A percentile compares a stretch with the other conserved stretches of the same genome.
These are phyloP conservation scores for Andrena minutula DNA, from an alignment of 2,888 invertebrate genomes.

Conservation along the genomic window DNA sequence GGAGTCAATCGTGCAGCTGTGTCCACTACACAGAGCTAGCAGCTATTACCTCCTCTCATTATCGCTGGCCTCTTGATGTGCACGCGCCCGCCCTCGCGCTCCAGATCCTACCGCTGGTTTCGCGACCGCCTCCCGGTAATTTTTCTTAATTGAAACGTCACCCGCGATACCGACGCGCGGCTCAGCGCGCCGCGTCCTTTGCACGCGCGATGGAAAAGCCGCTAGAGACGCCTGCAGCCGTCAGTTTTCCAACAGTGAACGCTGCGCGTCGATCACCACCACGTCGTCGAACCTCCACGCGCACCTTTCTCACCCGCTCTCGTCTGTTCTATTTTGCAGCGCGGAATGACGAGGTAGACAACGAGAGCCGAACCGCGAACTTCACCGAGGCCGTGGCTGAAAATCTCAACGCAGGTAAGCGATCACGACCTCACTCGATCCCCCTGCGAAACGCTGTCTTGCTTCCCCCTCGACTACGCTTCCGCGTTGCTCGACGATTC, in stretches of 20 bases:
- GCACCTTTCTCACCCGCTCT: background rate
- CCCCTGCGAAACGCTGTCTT: background rate
- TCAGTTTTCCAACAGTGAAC: background rate
- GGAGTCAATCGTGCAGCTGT: slow-evolving; percentile 81
- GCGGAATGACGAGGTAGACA: slow-evolving; percentile 75
- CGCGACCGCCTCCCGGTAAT: slow-evolving; percentile 36
- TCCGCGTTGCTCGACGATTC: background rate
- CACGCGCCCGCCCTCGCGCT: slow-evolving; percentile 1
- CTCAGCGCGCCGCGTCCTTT: background rate
- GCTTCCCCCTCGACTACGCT: background rate
- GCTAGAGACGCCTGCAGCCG: slow-evolving; percentile 1
- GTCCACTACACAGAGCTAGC: slow-evolving; percentile 56
- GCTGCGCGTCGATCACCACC: background rate
- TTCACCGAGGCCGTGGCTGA: slow-evolving; percentile 71
- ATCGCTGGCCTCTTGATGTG: slow-evolving; percentile 56
- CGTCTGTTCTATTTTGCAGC: slow-evolving; percentile 66
- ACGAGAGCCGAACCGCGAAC: slow-evolving; percentile 73
- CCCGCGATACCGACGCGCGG: slow-evolving; percentile 12
- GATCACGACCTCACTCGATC: slow-evolving; percentile 10
- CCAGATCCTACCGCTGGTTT: slow-evolving; percentile 25
- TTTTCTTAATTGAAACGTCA: slow-evolving; percentile 70
- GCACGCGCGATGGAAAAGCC: slow-evolving; percentile 11
- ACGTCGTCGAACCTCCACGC: background rate
- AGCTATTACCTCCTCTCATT: slow-evolving; percentile 72
- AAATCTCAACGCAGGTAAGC: slow-evolving; percentile 78